Conservation (phyloP, 2,113 vertebrate species). For the Lutjanus erythropterus region DNA sequence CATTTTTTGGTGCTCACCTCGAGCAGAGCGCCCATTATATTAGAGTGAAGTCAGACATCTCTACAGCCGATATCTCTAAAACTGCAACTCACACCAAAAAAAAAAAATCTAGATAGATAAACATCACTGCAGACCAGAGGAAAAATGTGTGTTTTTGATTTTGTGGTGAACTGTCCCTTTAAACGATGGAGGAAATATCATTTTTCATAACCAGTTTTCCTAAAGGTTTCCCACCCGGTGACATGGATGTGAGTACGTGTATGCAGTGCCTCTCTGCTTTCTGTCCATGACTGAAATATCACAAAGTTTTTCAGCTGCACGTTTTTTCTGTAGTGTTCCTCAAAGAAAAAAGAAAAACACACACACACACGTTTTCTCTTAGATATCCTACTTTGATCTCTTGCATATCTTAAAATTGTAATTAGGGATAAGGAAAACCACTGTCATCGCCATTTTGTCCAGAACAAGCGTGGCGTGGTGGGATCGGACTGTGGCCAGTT, state of each 20-base stretch:
- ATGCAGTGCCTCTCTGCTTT: slow-evolving; percentile 74
- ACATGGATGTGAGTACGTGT: slow-evolving; percentile 52
- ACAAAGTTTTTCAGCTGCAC: slow-evolving; percentile 53
- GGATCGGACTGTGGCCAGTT: slow-evolving; percentile 40
- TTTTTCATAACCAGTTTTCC: slow-evolving; percentile 30
- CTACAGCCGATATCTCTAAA: no score
- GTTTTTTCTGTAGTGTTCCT: slow-evolving; percentile 59
- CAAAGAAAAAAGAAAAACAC: slow-evolving; percentile 8
- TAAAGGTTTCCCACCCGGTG: slow-evolving; percentile 25
- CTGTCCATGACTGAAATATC: slow-evolving; percentile 62
- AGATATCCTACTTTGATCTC: slow-evolving; percentile 47
- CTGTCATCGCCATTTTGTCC: slow-evolving; percentile 32
- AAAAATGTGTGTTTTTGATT: no score
- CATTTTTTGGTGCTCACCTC: no score
- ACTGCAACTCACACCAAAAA: no score
- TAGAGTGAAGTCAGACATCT: no score
- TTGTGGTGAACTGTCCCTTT: no score
- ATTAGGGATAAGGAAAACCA: slow-evolving; percentile 48
- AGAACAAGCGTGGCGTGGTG: not conserved
- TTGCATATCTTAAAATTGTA: slow-evolving; percentile 81
- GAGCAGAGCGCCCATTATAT: no score
- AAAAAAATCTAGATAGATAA: no score
- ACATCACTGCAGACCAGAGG: no score
- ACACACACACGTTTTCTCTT: slow-evolving; percentile 28
- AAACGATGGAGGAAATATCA: slow-evolving; percentile 60